Percentiles rank a stretch among this genome's conserved stretches.
Conservation (phyloP, 1,140 invertebrate species). For the Littorina saxatilis region DNA sequence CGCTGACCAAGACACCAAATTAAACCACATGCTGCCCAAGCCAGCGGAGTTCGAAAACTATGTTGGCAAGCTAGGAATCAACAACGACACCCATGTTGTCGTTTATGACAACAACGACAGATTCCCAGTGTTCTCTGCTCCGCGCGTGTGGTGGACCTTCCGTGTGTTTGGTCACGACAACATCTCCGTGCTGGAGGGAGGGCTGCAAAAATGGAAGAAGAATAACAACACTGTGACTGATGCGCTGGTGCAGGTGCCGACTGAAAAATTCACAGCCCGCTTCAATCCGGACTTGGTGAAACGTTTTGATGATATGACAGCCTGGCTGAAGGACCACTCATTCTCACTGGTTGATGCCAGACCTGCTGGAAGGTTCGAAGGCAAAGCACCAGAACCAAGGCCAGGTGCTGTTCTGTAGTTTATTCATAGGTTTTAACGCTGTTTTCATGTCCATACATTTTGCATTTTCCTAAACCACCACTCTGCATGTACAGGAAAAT, state of each 20-base stretch:
- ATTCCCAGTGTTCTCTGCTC: constrained; percentile 69
- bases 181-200: constrained; percentile 71
- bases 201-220: constrained; percentile 65
- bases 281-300: constrained; percentile 59
- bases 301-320: constrained; percentile 62
- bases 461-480: too few relatives aligned
- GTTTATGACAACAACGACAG: constrained; percentile 70
- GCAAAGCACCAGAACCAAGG: constrained; percentile 67
- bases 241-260: constrained; percentile 29
- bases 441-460: too few relatives aligned
- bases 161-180: constrained; percentile 66
- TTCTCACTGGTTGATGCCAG: constrained; percentile 69
- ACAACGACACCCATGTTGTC: constrained; percentile 68
- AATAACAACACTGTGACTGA: constrained; percentile 46
- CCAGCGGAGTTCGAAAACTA: constrained; percentile 65
- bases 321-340: constrained; percentile 30
- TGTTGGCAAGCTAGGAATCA: constrained; percentile 70
- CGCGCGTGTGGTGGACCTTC: constrained; percentile 73
- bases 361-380: constrained; percentile 63
- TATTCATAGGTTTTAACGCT: too few relatives aligned
- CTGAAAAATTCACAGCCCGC: constrained; percentile 54
- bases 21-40: constrained; percentile 65
- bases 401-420: constrained; percentile 48
- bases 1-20: constrained; percentile 55
- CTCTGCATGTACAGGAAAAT: too few relatives aligned